A percentile compares a stretch with the other conserved stretches of the same genome.
Evolutionary conservation across 2,797 vertebrate genomes (phyloP).

Genomic region (Chelmon rostratus): DNA sequence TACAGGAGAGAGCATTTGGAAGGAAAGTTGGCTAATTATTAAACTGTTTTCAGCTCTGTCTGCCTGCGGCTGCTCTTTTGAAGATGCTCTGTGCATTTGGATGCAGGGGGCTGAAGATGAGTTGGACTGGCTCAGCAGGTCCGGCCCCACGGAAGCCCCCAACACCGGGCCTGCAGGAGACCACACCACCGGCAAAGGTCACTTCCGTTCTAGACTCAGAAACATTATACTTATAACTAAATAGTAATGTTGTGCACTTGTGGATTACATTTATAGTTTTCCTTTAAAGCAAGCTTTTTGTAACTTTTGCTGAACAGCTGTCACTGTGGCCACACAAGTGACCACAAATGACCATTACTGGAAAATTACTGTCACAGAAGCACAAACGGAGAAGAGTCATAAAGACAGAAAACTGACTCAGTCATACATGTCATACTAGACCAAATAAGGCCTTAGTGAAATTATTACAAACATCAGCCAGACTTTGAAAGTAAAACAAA

Average conservation of each 20-base stretch:
- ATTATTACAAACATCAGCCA: background rate
- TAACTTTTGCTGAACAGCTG: background rate
- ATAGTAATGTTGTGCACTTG: background rate
- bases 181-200: slow-evolving; percentile 83
- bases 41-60: slow-evolving; percentile 67
- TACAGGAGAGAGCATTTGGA: background rate
- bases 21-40: background rate
- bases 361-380: background rate
- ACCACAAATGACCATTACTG: slow-evolving; percentile 14
- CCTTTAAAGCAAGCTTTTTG: background rate
- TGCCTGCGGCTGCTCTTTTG: slow-evolving; percentile 78
- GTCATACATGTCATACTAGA: background rate
- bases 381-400: background rate
- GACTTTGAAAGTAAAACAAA: background rate
- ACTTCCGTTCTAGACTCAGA: background rate
- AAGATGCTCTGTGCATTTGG: slow-evolving; percentile 81
- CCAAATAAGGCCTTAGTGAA: background rate
- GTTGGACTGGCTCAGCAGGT: slow-evolving; percentile 77
- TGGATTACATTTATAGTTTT: background rate
- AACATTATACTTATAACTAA: background rate
- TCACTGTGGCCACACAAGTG: background rate
- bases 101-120: slow-evolving; percentile 78
- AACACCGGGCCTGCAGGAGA: slow-evolving; percentile 85
- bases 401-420: slow-evolving; percentile 10
- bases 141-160: slow-evolving; percentile 76